These are phyloP conservation scores for Hypanus sabinus DNA, from an alignment of 2,113 vertebrate species.

Conservation along the genomic window DNA sequence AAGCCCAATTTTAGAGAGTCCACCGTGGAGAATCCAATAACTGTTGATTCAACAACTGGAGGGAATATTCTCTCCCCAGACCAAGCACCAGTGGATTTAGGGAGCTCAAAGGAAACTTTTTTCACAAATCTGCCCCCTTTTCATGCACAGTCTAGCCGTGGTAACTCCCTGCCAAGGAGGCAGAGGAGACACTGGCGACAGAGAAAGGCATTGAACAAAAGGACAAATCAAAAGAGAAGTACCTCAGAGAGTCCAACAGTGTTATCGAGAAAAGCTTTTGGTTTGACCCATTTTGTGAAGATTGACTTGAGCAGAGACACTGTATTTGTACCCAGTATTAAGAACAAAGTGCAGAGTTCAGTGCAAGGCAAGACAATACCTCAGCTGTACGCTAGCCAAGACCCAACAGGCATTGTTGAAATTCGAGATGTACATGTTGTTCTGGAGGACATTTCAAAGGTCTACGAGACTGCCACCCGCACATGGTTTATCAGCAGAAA, in stretches of 20 bases:
- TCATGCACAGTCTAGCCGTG: not conserved
- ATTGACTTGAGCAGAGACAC: slow-evolving; percentile 58
- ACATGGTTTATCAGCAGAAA: not conserved
- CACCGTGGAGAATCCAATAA: not conserved
- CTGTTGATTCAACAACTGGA: not conserved
- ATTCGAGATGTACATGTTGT: not conserved
- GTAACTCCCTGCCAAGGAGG: not conserved
- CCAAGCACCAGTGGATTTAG: not conserved
- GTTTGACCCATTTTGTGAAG: slow-evolving; percentile 58
- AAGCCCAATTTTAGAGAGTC: not conserved
- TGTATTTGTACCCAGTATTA: not conserved
- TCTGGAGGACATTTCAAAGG: slow-evolving; percentile 19
- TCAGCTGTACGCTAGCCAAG: not conserved
- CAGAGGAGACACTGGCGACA: not conserved
- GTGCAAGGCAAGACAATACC: not conserved
- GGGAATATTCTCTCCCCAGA: not conserved
- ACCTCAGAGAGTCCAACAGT: not conserved
- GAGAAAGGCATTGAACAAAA: not conserved
- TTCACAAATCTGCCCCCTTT: not conserved
- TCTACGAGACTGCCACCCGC: not conserved
- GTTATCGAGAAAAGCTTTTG: slow-evolving; percentile 43
- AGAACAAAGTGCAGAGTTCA: not conserved
- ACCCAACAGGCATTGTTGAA: not conserved
- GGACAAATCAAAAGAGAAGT: not conserved
- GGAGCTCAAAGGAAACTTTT: not conserved